A percentile compares a stretch with the other conserved stretches of the same genome.
These are phyloP conservation scores for Sinodicranocentrus sp. DNA, from an alignment of 2,888 invertebrate genomes.

Conservation along the genomic window DNA sequence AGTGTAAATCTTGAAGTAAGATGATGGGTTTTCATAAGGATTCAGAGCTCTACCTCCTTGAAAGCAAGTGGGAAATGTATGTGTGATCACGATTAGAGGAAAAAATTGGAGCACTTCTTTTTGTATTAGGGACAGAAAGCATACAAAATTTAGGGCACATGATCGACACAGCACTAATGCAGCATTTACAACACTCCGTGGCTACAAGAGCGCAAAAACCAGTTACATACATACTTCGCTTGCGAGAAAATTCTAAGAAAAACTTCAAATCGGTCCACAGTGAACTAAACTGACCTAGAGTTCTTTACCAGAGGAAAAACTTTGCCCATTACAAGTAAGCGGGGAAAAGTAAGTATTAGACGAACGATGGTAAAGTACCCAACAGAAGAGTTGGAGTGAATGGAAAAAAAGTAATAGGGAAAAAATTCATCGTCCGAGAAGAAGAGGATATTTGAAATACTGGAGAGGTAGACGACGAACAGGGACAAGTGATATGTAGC, in stretches of 20 bases:
- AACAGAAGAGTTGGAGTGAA: too few species aligned
- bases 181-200: not conserved
- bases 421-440: too few species aligned
- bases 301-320: not conserved
- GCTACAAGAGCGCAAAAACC: not conserved
- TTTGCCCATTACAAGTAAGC: conserved; percentile 13
- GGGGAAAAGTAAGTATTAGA: not conserved
- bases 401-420: too few species aligned
- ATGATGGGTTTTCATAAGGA: conserved; percentile 10
- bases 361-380: too few species aligned
- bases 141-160: too few species aligned
- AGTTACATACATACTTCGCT: too few species aligned
- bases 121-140: too few species aligned
- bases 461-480: too few species aligned
- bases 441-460: too few species aligned
- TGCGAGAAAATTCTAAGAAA: not conserved
- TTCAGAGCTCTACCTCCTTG: not conserved
- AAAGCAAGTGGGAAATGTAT: not conserved
- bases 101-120: not conserved
- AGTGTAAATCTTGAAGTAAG: too few species aligned
- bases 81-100: conserved; percentile 6
- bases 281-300: conserved; percentile 2
- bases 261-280: not conserved
- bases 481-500: too few species aligned
- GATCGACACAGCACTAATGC: not conserved